Conservation (phyloP, 1,140 invertebrate genomes). For the Alviniconcha marisindica region DNA sequence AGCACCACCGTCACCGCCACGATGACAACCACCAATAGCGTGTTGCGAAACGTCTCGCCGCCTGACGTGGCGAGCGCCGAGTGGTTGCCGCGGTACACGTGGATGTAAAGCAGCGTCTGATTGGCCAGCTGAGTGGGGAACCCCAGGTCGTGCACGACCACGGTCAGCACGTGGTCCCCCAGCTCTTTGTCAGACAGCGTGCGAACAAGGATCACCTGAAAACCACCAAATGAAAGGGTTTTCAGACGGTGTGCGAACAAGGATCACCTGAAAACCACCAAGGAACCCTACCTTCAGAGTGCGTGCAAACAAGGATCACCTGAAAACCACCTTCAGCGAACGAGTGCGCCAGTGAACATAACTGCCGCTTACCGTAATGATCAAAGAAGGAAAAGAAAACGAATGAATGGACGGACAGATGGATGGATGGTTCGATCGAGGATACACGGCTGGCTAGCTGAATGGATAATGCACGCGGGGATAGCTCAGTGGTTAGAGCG, state of each 20-base stretch:
- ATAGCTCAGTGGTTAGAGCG: no score
- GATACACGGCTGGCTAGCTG: no score
- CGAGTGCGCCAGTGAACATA: no score
- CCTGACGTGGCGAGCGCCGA: constrained; percentile 35
- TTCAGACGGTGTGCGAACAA: constrained; percentile 42
- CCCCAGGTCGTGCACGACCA: constrained; percentile 59
- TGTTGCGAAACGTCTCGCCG: constrained; percentile 49
- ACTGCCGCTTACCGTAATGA: no score
- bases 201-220: constrained; percentile 49
- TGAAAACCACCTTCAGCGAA: no score
- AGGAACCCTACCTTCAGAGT: constrained; percentile 74
- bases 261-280: constrained; percentile 48
- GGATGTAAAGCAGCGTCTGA: constrained; percentile 50
- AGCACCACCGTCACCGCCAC: constrained; percentile 59
- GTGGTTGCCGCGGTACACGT: constrained; percentile 48
- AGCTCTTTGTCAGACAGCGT: constrained; percentile 79
- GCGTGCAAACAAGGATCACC: constrained; percentile 49
- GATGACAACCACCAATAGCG: constrained; percentile 60
- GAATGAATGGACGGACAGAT: no score
- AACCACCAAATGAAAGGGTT: no score
- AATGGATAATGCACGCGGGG: no score
- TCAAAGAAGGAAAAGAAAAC: no score
- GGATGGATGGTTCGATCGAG: no score
- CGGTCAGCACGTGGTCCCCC: constrained; percentile 76
- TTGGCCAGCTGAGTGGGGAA: constrained; percentile 69